These are phyloP conservation scores for Zhuqinia jingwanae DNA, from an alignment of 2,888 invertebrate species.

Conservation along the genomic window DNA sequence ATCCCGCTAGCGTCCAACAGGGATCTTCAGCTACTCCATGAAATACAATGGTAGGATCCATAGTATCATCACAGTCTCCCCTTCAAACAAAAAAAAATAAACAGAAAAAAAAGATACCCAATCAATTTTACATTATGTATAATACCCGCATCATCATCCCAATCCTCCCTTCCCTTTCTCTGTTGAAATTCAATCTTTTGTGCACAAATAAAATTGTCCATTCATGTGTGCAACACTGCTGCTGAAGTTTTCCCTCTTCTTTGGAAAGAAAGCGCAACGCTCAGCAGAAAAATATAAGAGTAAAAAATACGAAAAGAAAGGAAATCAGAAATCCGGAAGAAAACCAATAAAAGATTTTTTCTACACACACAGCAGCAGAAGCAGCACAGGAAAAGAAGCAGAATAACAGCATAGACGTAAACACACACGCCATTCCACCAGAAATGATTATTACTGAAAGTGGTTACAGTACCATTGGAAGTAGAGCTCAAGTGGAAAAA, in stretches of 20 bases:
- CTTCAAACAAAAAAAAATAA: slow-evolving; percentile 29
- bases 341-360: slow-evolving; percentile 58
- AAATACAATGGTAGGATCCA: slow-evolving; percentile 59
- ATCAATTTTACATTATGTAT: slow-evolving; percentile 25
- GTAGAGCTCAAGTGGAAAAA: slow-evolving; percentile 13
- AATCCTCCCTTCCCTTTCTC: slow-evolving; percentile 1
- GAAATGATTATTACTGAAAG: slow-evolving; percentile 54
- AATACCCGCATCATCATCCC: slow-evolving; percentile 11
- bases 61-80: slow-evolving; percentile 62
- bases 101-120: not conserved
- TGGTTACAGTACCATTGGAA: no score
- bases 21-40: slow-evolving; percentile 60
- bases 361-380: not conserved
- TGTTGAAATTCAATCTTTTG: slow-evolving; percentile 4
- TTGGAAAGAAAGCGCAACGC: slow-evolving; percentile 3
- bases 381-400: no score
- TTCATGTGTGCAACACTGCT: slow-evolving; percentile 35
- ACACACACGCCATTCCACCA: slow-evolving; percentile 2
- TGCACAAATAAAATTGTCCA: slow-evolving; percentile 33
- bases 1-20: slow-evolving; percentile 48
- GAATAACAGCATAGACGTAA: not conserved
- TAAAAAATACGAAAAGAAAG: not conserved
- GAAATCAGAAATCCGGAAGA: slow-evolving; percentile 45
- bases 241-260: not conserved
- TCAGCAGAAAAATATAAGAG: slow-evolving; percentile 29